These are phyloP conservation scores for Drosophila setifemur DNA, from an alignment of 1,140 invertebrate species.

Conservation along the genomic window DNA sequence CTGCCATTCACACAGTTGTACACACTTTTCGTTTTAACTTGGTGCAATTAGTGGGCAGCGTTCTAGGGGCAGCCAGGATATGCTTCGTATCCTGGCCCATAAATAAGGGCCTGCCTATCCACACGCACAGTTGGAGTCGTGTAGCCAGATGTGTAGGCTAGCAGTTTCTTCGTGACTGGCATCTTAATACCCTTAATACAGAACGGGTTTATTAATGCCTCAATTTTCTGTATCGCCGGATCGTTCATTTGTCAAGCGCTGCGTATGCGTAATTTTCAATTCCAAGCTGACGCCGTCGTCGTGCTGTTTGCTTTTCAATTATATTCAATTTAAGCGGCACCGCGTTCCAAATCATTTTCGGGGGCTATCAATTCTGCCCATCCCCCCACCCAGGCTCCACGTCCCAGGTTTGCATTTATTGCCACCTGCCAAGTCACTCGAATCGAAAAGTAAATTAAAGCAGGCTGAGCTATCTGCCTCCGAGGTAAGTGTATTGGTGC, in stretches of 20 bases:
- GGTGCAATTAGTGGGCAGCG: conserved; percentile 70
- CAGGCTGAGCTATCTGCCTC: conserved; percentile 23
- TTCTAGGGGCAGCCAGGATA: conserved; percentile 68
- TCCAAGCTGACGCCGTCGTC: conserved; percentile 13
- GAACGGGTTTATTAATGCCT: conserved; percentile 18
- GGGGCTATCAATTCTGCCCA: conserved; percentile 50
- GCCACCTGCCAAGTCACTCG: conserved; percentile 53
- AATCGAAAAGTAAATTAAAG: conserved; percentile 58
- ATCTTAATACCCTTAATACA: conserved; percentile 36
- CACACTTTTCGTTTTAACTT: conserved; percentile 77
- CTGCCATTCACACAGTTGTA: conserved; percentile 28
- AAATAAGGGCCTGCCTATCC: conserved; percentile 45
- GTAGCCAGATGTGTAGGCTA: conserved; percentile 53
- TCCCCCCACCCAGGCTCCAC: background rate
- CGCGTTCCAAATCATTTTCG: conserved; percentile 53
- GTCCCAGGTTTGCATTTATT: background rate
- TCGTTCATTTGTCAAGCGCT: conserved; percentile 45
- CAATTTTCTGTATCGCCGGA: conserved; percentile 10
- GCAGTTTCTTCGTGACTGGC: conserved; percentile 52
- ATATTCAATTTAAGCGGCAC: conserved; percentile 66
- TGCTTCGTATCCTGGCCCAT: conserved; percentile 62
- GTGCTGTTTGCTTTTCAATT: conserved; percentile 39
- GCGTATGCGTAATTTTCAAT: conserved; percentile 62
- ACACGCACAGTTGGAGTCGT: conserved; percentile 56
- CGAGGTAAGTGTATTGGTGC: conserved; percentile 13